These are phyloP conservation scores for Aegotheles bennettii DNA, from an alignment of 2,113 vertebrate genomes.

Conservation along the genomic window DNA sequence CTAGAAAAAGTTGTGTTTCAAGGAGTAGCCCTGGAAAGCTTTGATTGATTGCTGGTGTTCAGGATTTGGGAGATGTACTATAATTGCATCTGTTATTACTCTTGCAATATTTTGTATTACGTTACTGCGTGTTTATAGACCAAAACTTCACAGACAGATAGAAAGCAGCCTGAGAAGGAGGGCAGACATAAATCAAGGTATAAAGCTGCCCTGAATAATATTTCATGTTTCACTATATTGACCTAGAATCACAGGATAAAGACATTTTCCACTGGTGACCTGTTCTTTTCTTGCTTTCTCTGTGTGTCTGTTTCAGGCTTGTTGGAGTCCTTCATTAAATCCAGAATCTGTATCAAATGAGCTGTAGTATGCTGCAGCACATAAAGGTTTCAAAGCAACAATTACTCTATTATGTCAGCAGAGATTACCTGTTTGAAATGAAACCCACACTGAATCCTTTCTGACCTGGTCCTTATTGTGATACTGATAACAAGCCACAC, in stretches of 20 bases:
- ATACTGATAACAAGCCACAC: slow-evolving; percentile 75
- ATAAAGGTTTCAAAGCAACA: slow-evolving; percentile 66
- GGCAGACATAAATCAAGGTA: slow-evolving; percentile 40
- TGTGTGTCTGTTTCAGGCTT: background rate
- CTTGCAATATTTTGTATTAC: slow-evolving; percentile 46
- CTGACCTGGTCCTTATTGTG: slow-evolving; percentile 70
- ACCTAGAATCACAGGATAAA: slow-evolving; percentile 44
- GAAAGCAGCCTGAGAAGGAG: slow-evolving; percentile 38
- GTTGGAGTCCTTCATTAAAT: slow-evolving; percentile 27
- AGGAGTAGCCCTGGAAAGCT: slow-evolving; percentile 4
- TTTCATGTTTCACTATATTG: slow-evolving; percentile 45
- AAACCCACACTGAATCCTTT: slow-evolving; percentile 68
- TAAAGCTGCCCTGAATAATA: slow-evolving; percentile 48
- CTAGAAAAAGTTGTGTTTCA: background rate
- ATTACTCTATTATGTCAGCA: slow-evolving; percentile 69
- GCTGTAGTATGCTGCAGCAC: slow-evolving; percentile 43
- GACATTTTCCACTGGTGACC: slow-evolving; percentile 28
- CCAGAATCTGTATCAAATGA: slow-evolving; percentile 56
- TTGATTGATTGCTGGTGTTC: slow-evolving; percentile 48
- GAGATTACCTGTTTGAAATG: slow-evolving; percentile 72
- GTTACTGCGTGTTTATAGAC: slow-evolving; percentile 46
- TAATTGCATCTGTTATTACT: slow-evolving; percentile 49
- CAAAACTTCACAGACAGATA: slow-evolving; percentile 50
- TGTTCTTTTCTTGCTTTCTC: background rate
- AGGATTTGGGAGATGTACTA: slow-evolving; percentile 33